phyloP scores from a whole-genome alignment of 2,888 invertebrate species.

The Dicycla oo region DNA sequence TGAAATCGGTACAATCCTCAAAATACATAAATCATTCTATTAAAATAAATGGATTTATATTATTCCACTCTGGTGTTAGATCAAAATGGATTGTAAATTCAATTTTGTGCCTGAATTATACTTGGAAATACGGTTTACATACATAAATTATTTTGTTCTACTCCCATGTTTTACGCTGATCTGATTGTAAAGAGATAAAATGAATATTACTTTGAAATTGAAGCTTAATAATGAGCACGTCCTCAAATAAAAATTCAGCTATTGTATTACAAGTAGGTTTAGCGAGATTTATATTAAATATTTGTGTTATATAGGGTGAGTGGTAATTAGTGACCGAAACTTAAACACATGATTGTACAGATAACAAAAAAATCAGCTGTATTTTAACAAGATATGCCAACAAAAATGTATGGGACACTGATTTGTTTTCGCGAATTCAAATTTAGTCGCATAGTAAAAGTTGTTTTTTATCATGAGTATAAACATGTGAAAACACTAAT shows the following conservation, averaged over 20 bases:
- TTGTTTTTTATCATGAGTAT: too few species aligned
- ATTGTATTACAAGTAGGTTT: background rate
- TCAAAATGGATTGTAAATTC: conserved; percentile 66
- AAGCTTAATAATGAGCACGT: background rate
- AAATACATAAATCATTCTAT: conserved; percentile 39
- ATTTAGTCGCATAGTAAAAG: too few species aligned
- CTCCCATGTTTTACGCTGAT: conserved; percentile 42
- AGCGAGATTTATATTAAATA: background rate
- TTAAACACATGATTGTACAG: too few species aligned
- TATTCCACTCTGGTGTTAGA: conserved; percentile 55
- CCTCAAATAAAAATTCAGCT: background rate
- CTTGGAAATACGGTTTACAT: conserved; percentile 64
- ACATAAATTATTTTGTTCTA: conserved; percentile 60
- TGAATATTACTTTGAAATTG: conserved; percentile 27
- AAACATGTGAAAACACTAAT: too few species aligned
- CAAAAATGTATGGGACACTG: too few species aligned
- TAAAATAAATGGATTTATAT: conserved; percentile 58
- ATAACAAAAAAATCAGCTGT: too few species aligned
- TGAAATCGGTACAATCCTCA: conserved; percentile 40
- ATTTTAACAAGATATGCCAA: too few species aligned
- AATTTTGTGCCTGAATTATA: conserved; percentile 62
- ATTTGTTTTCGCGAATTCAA: too few species aligned
- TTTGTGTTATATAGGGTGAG: too few species aligned
- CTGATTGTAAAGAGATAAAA: conserved; percentile 18
- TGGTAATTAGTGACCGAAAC: too few species aligned